phyloP scores from a whole-genome alignment of 2,888 invertebrate species.

The Agrotis segetum region DNA sequence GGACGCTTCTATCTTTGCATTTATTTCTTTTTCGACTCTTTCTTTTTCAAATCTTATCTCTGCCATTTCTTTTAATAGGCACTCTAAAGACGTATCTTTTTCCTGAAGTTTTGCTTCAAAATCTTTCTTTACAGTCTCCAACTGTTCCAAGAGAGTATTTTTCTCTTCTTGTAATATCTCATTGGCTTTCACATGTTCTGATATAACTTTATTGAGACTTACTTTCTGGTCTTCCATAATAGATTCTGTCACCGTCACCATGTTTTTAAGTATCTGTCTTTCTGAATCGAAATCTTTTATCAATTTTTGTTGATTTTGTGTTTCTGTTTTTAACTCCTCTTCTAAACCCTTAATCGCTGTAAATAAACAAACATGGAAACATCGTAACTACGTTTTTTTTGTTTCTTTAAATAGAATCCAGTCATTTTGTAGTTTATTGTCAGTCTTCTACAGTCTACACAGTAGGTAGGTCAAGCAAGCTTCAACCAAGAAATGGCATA shows the following conservation, averaged over 20 bases:
- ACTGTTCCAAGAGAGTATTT: constrained; percentile 58
- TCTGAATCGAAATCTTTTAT: constrained; percentile 80
- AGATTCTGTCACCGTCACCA: constrained; percentile 82
- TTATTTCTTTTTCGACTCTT: constrained; percentile 55
- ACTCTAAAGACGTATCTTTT: constrained; percentile 64
- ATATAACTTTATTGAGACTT: constrained; percentile 71
- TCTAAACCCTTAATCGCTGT: constrained; percentile 75
- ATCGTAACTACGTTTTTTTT: background rate
- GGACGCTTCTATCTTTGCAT: constrained; percentile 53
- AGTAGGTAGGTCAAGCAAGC: background rate
- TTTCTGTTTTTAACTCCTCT: constrained; percentile 74
- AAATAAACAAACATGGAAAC: constrained; percentile 43
- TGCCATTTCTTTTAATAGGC: constrained; percentile 64
- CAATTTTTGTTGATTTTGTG: constrained; percentile 75
- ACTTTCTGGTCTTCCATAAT: constrained; percentile 82
- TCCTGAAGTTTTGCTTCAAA: constrained; percentile 65
- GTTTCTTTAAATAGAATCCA: background rate
- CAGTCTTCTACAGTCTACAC: background rate
- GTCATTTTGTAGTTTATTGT: background rate
- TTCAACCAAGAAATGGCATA: background rate
- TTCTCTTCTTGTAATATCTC: constrained; percentile 70
- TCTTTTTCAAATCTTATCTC: constrained; percentile 61
- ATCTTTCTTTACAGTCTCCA: constrained; percentile 61
- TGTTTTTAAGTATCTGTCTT: constrained; percentile 78
- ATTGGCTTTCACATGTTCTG: constrained; percentile 70